Percentiles rank a stretch among this genome's conserved stretches.
These are phyloP conservation scores for Aplocera efformata DNA, from an alignment of 2,888 invertebrate genomes.

Conservation along the genomic window DNA sequence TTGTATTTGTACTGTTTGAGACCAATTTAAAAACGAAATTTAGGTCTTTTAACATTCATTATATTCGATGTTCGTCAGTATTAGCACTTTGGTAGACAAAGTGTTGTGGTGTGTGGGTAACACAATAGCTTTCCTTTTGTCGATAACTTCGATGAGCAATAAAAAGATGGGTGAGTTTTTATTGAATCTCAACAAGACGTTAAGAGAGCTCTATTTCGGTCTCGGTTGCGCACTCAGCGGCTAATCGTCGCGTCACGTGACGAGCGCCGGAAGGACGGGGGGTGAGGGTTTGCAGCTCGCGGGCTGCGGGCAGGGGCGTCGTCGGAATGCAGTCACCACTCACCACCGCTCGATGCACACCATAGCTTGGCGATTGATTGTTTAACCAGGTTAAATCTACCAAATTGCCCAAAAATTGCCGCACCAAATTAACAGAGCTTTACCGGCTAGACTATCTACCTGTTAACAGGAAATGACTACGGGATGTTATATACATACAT, in stretches of 20 bases:
- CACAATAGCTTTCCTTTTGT: no score
- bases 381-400: conserved; percentile 37
- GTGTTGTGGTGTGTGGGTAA: no score
- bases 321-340: conserved; percentile 77
- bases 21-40: no score
- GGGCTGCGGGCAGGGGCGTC: conserved; percentile 47
- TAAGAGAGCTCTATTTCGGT: conserved; percentile 72
- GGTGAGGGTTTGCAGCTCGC: conserved; percentile 52
- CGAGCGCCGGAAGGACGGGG: conserved; percentile 74
- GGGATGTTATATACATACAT: no score
- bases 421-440: no score
- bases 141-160: neutral
- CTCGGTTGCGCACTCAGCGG: conserved; percentile 73
- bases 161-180: conserved; percentile 55
- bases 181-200: conserved; percentile 59
- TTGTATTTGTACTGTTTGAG: no score
- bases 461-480: no score
- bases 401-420: neutral
- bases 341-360: conserved; percentile 68
- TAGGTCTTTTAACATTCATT: no score
- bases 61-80: no score
- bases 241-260: conserved; percentile 79
- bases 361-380: conserved; percentile 64
- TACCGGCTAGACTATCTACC: no score
- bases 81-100: no score